Conservation (phyloP, 2,888 invertebrate species). For the Thalpophila matura region DNA sequence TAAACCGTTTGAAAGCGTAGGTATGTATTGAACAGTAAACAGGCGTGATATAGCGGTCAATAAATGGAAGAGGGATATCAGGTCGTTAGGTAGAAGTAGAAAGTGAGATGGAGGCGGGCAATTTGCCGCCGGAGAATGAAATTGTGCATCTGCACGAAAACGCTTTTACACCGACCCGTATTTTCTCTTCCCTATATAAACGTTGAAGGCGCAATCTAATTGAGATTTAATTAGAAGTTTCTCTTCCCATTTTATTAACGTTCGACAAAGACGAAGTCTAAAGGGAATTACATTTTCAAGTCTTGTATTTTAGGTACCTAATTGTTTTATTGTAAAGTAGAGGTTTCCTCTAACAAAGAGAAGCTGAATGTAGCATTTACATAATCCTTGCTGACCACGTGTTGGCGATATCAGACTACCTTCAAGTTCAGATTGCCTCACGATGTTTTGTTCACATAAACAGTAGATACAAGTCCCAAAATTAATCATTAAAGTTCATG, state of each 20-base stretch:
- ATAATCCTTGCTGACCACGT: too few relatives aligned
- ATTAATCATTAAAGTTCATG: too few relatives aligned
- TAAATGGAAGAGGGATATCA: slow-evolving; percentile 52
- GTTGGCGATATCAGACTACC: too few relatives aligned
- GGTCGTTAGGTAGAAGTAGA: slow-evolving; percentile 50
- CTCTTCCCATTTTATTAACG: slow-evolving; percentile 16
- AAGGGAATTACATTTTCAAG: background rate
- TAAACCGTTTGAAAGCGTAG: slow-evolving; percentile 16
- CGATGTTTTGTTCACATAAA: too few relatives aligned
- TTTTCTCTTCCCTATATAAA: slow-evolving; percentile 39
- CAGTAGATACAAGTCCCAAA: too few relatives aligned
- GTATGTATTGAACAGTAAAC: slow-evolving; percentile 36
- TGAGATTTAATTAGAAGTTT: slow-evolving; percentile 49
- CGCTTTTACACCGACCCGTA: slow-evolving; percentile 48
- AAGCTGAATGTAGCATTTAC: too few relatives aligned
- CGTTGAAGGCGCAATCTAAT: slow-evolving; percentile 40
- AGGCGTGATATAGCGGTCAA: slow-evolving; percentile 49
- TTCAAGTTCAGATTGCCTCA: too few relatives aligned
- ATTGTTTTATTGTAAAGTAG: too few relatives aligned
- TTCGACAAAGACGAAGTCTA: slow-evolving; percentile 8
- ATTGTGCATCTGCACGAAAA: slow-evolving; percentile 63
- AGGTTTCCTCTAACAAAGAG: too few relatives aligned
- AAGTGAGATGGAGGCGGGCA: slow-evolving; percentile 52
- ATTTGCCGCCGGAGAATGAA: slow-evolving; percentile 57
- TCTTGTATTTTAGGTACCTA: background rate